These are phyloP conservation scores for Cavia porcellus DNA, from an alignment of 2,113 vertebrate genomes.

Conservation along the genomic window DNA sequence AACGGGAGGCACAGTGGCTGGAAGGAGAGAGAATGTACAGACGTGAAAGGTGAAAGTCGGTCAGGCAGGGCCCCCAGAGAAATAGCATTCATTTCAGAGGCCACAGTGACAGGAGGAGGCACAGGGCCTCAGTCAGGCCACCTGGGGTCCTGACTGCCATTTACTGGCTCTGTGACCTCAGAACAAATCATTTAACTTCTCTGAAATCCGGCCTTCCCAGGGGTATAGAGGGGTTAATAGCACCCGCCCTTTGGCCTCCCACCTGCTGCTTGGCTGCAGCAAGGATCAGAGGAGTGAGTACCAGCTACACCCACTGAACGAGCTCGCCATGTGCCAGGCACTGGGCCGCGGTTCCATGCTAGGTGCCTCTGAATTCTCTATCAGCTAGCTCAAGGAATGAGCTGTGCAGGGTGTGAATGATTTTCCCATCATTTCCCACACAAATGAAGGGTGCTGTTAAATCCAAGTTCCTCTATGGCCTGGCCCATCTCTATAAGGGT, in stretches of 20 bases:
- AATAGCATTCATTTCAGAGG: slow-evolving; percentile 63
- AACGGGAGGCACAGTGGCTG: background rate
- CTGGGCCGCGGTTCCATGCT: background rate
- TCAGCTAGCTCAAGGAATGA: background rate
- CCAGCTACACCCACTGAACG: background rate
- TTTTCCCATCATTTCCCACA: background rate
- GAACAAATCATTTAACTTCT: slow-evolving; percentile 74
- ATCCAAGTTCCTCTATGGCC: background rate
- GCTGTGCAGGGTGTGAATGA: background rate
- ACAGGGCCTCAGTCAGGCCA: slow-evolving; percentile 24
- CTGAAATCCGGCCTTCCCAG: slow-evolving; percentile 48
- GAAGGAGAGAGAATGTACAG: slow-evolving; percentile 30
- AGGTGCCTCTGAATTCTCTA: background rate
- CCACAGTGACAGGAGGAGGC: background rate
- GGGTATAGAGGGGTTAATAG: slow-evolving; percentile 71
- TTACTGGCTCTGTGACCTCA: slow-evolving; percentile 71
- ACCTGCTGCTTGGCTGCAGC: background rate
- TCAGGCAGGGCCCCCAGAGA: slow-evolving; percentile 35
- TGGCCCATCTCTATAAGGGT: background rate
- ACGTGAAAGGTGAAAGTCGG: background rate
- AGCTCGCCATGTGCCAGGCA: background rate
- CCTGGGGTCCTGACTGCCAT: slow-evolving; percentile 65
- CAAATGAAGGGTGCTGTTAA: background rate
- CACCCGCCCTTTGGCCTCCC: slow-evolving; percentile 36
- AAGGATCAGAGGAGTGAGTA: slow-evolving; percentile 31